Conservation (phyloP, 2,888 invertebrate species). For the Sphecodes monilicornis region DNA sequence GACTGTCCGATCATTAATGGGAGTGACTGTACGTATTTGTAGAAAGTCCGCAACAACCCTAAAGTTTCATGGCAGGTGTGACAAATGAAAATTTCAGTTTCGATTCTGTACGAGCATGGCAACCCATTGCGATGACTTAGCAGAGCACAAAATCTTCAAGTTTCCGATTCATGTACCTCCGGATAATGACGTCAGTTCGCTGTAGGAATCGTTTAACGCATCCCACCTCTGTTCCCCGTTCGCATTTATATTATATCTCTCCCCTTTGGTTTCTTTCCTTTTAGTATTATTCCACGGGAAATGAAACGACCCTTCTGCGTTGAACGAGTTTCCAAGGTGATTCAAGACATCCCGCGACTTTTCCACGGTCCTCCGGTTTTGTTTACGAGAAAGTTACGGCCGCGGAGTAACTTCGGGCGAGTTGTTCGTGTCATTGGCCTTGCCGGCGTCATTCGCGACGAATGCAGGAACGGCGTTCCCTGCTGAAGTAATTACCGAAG, state of each 20-base stretch:
- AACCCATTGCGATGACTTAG: background rate
- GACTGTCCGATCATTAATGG: no score
- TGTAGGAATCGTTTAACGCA: background rate
- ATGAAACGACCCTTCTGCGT: conserved; percentile 7
- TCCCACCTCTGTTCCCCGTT: background rate
- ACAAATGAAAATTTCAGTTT: background rate
- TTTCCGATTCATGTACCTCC: background rate
- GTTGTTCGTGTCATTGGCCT: conserved; percentile 47
- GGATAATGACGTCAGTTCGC: background rate
- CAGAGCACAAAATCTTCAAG: background rate
- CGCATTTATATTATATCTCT: background rate
- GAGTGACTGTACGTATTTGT: no score
- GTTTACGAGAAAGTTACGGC: conserved; percentile 45
- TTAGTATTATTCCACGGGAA: background rate
- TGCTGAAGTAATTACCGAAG: conserved; percentile 64
- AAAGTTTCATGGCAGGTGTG: background rate
- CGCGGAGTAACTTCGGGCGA: conserved; percentile 27
- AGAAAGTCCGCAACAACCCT: background rate
- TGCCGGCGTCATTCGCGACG: conserved; percentile 33
- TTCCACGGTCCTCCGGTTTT: conserved; percentile 27
- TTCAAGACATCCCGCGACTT: conserved; percentile 12
- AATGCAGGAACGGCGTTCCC: conserved; percentile 28
- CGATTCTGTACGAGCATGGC: background rate
- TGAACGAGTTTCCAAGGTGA: conserved; percentile 19
- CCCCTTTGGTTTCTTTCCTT: background rate